Evolutionary conservation across 92 coral and sea anemone genomes (phyloP).

Genomic region (Porites rus): DNA sequence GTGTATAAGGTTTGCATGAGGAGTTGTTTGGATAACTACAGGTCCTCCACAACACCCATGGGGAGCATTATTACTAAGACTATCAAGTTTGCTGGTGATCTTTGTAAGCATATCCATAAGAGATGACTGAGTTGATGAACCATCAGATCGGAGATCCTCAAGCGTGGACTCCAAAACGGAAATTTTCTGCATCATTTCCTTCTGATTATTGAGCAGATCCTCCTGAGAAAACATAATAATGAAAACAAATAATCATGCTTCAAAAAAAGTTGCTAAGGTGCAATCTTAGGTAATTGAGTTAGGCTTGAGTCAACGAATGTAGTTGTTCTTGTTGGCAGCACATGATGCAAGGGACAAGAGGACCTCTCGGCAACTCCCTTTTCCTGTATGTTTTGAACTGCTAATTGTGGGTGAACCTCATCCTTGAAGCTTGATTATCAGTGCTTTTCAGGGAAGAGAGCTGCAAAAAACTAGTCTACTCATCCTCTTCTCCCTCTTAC

Average conservation of each 20-base stretch:
- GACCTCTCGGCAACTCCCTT: too few species aligned
- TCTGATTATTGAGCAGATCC: slow-evolving; percentile 14
- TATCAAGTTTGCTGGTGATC: slow-evolving; percentile 13
- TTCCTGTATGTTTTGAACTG: too few species aligned
- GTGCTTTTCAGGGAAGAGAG: too few species aligned
- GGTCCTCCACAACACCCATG: slow-evolving; percentile 35
- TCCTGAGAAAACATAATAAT: neutral
- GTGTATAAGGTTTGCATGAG: slow-evolving; percentile 41
- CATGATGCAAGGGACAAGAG: too few species aligned
- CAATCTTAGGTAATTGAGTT: too few species aligned
- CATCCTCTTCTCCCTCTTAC: too few species aligned
- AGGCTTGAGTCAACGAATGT: too few species aligned
- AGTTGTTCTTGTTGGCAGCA: too few species aligned
- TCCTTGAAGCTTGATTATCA: too few species aligned
- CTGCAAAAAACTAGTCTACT: too few species aligned
- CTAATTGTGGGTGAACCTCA: too few species aligned
- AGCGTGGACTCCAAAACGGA: slow-evolving; percentile 26
- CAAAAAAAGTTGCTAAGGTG: too few species aligned
- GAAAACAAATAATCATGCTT: neutral
- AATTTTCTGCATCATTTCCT: slow-evolving; percentile 32
- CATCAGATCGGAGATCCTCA: slow-evolving; percentile 50
- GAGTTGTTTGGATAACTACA: slow-evolving; percentile 39
- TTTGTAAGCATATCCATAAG: slow-evolving; percentile 45
- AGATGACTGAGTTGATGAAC: slow-evolving; percentile 53
- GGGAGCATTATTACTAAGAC: slow-evolving; percentile 6